Percentiles rank a stretch among this genome's conserved stretches.
Evolutionary conservation across 2,888 invertebrate genomes (phyloP).

Genomic region (Steinernema hermaphroditum): DNA sequence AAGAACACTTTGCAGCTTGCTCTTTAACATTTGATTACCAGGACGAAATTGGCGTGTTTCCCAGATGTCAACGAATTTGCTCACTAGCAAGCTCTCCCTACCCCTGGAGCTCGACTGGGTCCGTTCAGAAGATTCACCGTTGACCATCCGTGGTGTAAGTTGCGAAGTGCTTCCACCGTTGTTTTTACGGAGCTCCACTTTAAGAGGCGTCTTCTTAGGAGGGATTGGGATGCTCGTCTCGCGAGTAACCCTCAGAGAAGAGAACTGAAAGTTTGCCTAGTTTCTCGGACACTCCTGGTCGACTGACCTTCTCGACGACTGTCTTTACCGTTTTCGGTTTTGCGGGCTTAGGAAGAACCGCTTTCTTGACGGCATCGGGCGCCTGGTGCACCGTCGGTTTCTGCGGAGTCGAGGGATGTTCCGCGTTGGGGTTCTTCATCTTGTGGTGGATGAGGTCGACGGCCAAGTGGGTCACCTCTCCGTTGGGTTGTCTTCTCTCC

Average conservation of each 20-base stretch:
- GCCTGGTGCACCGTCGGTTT: not conserved
- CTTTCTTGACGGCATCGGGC: slow-evolving; percentile 11
- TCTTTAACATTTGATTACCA: not conserved
- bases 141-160: too few species aligned
- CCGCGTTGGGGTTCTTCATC: not conserved
- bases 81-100: not conserved
- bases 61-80: slow-evolving; percentile 14
- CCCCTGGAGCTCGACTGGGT: not conserved
- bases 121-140: too few species aligned
- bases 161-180: too few species aligned
- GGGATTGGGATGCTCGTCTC: too few species aligned
- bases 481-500: not conserved
- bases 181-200: too few species aligned
- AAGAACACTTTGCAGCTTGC: not conserved
- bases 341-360: slow-evolving; percentile 13
- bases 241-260: not conserved
- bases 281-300: not conserved
- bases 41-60: slow-evolving; percentile 4
- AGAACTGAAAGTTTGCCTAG: not conserved
- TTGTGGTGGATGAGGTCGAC: not conserved
- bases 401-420: not conserved
- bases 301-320: not conserved
- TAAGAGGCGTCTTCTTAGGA: too few species aligned
- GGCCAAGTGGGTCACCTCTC: not conserved
- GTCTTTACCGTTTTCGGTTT: not conserved